These are phyloP conservation scores for Hemicordylus capensis DNA, from an alignment of 2,113 vertebrate species.

Conservation along the genomic window DNA sequence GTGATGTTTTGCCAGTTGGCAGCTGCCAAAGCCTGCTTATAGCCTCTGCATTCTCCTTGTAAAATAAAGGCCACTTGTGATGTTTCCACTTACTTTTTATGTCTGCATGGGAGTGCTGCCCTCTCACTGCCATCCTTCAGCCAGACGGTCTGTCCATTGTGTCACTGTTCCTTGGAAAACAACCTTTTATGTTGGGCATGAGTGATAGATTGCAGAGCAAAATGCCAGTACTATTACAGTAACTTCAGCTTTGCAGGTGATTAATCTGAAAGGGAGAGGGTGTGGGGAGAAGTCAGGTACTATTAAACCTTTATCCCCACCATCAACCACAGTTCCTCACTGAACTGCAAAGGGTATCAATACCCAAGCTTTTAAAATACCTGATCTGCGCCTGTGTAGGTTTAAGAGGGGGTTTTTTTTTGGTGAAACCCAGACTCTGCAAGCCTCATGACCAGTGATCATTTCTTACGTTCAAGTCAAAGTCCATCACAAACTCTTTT, in stretches of 20 bases:
- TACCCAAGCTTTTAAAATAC: background rate
- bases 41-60: constrained; percentile 56
- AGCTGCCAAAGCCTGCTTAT: constrained; percentile 37
- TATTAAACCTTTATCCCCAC: background rate
- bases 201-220: constrained; percentile 24
- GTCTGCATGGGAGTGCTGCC: constrained; percentile 50
- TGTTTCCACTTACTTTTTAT: constrained; percentile 62
- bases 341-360: background rate
- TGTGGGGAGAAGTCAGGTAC: background rate
- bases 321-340: background rate
- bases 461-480: background rate
- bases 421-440: background rate
- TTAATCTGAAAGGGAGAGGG: background rate
- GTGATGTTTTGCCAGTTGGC: constrained; percentile 67
- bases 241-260: background rate
- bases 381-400: background rate
- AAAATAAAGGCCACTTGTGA: constrained; percentile 61
- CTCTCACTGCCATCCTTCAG: constrained; percentile 35
- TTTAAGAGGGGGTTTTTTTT: no score
- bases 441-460: background rate
- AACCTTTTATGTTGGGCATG: constrained; percentile 10
- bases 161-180: constrained; percentile 30
- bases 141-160: constrained; percentile 34
- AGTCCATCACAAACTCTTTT: background rate
- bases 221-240: constrained; percentile 21